Evolutionary conservation across 2,888 invertebrate species (phyloP), one percentile per base, ranked within the genome.

Genomic region (Chorisops tibialis): DNA sequence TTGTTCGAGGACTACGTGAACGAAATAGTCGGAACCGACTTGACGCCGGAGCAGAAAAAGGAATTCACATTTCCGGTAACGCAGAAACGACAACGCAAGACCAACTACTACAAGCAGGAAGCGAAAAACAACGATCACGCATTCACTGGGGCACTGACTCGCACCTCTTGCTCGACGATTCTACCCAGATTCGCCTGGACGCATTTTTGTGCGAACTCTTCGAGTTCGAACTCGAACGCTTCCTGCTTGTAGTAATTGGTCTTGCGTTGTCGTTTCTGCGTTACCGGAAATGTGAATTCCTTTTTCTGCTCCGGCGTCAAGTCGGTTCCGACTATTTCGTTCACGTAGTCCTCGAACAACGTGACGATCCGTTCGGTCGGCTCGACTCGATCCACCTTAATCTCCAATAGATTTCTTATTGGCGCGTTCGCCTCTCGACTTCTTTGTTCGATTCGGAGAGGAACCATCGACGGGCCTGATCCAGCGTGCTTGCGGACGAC

Each of bases 21-120:
- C 47, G 50, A 19, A 9, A 71, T 77, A 19, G 69, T 77, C 0
- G 59, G 62, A 0, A 67, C 72, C n/a, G 64, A 68, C 45, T 54
- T 70, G 7, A 16, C 51, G 52, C 51, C 51, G 9, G 59, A 62
- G 3, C 43, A 59, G 39, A 54, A 50, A 24, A 18, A 19, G 3
- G 45, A 58, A 18, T 62, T 64, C 50, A 30, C 41, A 11, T 56
- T 66, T 16, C 58, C 63, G 14, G 3, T 19, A 2, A 16, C 43
- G 1, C 2, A 35, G 6, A 49, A 43, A 14, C 30, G 24, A 14
- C 18, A 59, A 45, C 49, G 51, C 4, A 39, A 7, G 1, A 43
- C 81, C 50, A 73, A 79, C 35, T 84, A 86, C 70, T 76, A 84
- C 65, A 68, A 79, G 22, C 62, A n/a, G n/a, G n/a, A n/a, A n/a